These are phyloP conservation scores for Dryobota labecula DNA, from an alignment of 2,888 invertebrate species.

Conservation along the genomic window DNA sequence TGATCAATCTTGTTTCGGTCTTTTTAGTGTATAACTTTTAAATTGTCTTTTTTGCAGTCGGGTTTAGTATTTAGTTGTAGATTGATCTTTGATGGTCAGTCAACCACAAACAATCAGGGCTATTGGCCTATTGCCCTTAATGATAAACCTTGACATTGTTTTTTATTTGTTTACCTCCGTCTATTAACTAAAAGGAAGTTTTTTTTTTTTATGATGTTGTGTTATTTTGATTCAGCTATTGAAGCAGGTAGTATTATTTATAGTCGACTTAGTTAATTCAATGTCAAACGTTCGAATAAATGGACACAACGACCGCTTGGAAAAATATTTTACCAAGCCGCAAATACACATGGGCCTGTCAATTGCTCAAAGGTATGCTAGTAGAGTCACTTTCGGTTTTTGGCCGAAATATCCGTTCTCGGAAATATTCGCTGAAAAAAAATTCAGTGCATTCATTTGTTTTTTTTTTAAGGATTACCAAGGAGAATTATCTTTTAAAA, in stretches of 20 bases:
- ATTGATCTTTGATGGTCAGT: neutral
- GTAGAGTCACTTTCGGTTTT: neutral
- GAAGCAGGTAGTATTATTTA: neutral
- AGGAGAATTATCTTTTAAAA: too few relatives aligned
- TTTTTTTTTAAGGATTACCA: too few relatives aligned
- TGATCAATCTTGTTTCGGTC: too few relatives aligned
- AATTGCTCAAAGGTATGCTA: neutral
- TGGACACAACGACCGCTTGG: neutral
- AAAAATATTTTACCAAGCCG: neutral
- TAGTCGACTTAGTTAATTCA: constrained; percentile 7
- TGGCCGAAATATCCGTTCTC: neutral
- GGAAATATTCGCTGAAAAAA: neutral
- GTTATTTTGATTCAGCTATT: neutral
- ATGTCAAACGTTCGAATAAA: constrained; percentile 4
- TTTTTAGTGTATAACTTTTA: too few relatives aligned
- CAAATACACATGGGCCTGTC: neutral
- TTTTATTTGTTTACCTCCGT: constrained; percentile 16
- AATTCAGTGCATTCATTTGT: neutral
- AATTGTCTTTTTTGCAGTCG: too few relatives aligned
- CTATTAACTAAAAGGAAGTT: constrained; percentile 3
- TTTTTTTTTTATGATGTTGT: neutral
- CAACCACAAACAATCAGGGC: neutral
- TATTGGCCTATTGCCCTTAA: neutral
- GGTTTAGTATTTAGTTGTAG: neutral
- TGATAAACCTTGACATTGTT: constrained; percentile 33